Base-by-base conservation (phyloP, 2,797 vertebrate genomes). In the Lerista edwardsae region DNA sequence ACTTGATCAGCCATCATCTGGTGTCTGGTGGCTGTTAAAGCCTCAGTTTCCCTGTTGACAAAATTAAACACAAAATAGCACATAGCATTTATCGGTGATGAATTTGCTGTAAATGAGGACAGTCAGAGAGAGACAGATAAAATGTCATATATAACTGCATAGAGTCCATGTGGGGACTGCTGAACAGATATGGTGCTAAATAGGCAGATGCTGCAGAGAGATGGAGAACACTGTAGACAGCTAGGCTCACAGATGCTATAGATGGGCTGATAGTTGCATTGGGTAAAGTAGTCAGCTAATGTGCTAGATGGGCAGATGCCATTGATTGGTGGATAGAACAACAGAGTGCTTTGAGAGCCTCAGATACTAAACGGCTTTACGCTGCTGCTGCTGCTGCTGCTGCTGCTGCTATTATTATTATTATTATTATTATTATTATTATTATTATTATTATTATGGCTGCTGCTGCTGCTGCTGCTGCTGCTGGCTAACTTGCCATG, bases 201-300 rank as follows among this genome's bases (percentile, higher is more conserved):
- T 62, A 64, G 80, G 31, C 75, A 86, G 80, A 86, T 86, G 80
- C 80, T 82, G 34, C 36, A 65, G 34, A 78, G 74, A 71, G 29
- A 82, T 77, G 6, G 44, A 72, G 27, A 78, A 9, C 15, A n/a
- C 80, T 65, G 67, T 39, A 51, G 64, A 15, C 71, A 25, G 19
- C 77, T 71, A 64, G 55, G 73, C 34, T 81, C 73, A 81, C 79
- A 81, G 79, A 69, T 76, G 65, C 55, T 77, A 34, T 59, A 69
- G 74, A 57, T 69, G 34, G 47, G 34, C 64, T 27, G 44, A 81
- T 47, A 86, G 64, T 61, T 86, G 72, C 44, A 65, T 76, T 79
- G 83, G 76, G 44, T 31, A 71, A 31, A 76, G 73, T 39, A 71
- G 64, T 51, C 25, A 12, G 41, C 55, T 62, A 81, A 86, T 81